Evolutionary conservation across 1,140 invertebrate species (phyloP), one percentile per base, ranked within the genome.

Genomic region (Lasaia peninsularis): DNA sequence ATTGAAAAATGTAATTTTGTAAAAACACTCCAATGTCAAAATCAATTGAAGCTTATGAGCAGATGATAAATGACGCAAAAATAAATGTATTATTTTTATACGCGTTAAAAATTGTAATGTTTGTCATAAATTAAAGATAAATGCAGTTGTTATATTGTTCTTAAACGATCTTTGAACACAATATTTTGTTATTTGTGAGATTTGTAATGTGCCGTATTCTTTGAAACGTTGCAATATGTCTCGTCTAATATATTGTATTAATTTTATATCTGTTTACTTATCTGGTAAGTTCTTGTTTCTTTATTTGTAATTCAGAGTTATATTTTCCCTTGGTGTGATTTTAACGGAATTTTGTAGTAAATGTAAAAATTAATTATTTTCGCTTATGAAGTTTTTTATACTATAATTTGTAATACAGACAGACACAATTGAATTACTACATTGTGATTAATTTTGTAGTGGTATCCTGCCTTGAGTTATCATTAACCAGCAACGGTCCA

Each of bases 401-500:
- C n/a, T n/a, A n/a, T n/a, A n/a, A n/a, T n/a, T n/a, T n/a, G n/a
- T 11, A 44, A 18, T 44, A 44, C 18, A 44, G 9, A 20, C 18
- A 32, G 6, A 48, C 8, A 6, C 1, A 11, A 48, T 20, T 3
- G 4, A 48, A 24, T 20, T 20, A 48, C 5, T 40, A 12, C 14
- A n/a, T 12, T 12, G n/a, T 3, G 14, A n/a, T 16, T 40, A 60
- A 54, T 68, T 40, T 72, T 72, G n/a, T 49, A 86, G 83, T 58
- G 57, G 67, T 70, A 33, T 69, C 55, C 59, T 67, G 75, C 58
- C 50, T 77, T 28, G 56, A 75, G 21, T 73, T 92, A 16, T 74
- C 63, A 61, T 62, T 93, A 32, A 74, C 74, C 1, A 90, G 90
- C 48, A 86, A 93, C 88, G 92, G 92, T 14, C 93, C 92, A 60